Percentiles rank a stretch among this genome's conserved stretches.
These are phyloP conservation scores for Macropus fuliginosus DNA, from an alignment of 2,797 vertebrate species.

Conservation along the genomic window DNA sequence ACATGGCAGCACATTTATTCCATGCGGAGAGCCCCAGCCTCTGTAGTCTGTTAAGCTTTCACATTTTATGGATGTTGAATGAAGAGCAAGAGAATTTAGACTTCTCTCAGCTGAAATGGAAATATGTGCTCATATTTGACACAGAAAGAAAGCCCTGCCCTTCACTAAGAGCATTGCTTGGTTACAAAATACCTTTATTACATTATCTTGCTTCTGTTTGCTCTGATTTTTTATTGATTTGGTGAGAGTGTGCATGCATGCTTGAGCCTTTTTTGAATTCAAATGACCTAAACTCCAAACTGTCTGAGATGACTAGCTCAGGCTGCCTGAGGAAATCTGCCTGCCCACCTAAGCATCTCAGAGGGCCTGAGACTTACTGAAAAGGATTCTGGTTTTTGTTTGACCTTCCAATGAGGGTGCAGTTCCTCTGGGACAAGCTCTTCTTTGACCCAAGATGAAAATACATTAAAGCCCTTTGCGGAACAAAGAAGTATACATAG, in stretches of 20 bases:
- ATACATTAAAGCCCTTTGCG: slow-evolving; percentile 71
- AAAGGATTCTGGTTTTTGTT: slow-evolving; percentile 39
- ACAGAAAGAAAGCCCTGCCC: slow-evolving; percentile 41
- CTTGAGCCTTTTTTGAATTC: slow-evolving; percentile 59
- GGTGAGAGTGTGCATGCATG: slow-evolving; percentile 30
- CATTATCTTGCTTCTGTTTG: slow-evolving; percentile 26
- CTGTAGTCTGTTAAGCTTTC: not conserved
- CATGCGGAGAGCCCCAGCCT: not conserved
- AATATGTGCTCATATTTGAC: slow-evolving; percentile 46
- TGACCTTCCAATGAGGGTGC: slow-evolving; percentile 59
- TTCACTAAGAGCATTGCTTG: slow-evolving; percentile 24
- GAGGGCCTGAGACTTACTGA: not conserved
- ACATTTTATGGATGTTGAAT: slow-evolving; percentile 29
- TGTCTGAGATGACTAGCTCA: slow-evolving; percentile 54
- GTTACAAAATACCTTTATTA: slow-evolving; percentile 21
- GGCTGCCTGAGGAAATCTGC: slow-evolving; percentile 10
- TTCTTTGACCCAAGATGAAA: slow-evolving; percentile 72
- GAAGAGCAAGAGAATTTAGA: not conserved
- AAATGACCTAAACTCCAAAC: slow-evolving; percentile 73
- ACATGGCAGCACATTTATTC: slow-evolving; percentile 25
- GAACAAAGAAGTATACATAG: slow-evolving; percentile 81
- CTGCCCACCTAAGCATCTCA: not conserved
- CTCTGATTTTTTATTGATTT: slow-evolving; percentile 58
- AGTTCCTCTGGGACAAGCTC: slow-evolving; percentile 70
- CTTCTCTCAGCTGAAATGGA: slow-evolving; percentile 17